Percentiles rank a stretch among this genome's conserved stretches.
phyloP scores from a whole-genome alignment of 2,888 invertebrate genomes.

The Sesamia inferens region DNA sequence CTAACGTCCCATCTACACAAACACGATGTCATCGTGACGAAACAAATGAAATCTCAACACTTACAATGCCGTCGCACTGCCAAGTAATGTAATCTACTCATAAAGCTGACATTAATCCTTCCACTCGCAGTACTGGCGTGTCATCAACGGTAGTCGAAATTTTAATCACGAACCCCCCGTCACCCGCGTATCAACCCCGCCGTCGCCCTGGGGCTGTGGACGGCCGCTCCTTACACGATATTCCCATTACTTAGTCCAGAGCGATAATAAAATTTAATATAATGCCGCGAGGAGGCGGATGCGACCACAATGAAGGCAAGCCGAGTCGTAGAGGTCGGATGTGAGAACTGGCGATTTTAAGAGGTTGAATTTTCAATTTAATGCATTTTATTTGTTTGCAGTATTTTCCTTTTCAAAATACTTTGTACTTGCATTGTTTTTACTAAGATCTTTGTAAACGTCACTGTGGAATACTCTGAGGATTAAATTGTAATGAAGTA shows the following conservation, averaged over 20 bases:
- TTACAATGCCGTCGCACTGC: conserved; percentile 73
- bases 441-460: not conserved
- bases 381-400: conserved; percentile 35
- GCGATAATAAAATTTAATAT: conserved; percentile 90
- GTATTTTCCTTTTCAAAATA: conserved; percentile 1
- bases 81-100: conserved; percentile 87
- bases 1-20: conserved; percentile 41
- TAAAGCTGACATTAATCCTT: conserved; percentile 88
- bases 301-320: conserved; percentile 80
- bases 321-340: conserved; percentile 65
- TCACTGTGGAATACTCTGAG: not conserved
- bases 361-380: conserved; percentile 57
- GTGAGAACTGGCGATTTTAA: conserved; percentile 65
- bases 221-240: conserved; percentile 90
- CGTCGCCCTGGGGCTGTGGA: conserved; percentile 82
- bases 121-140: conserved; percentile 85
- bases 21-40: conserved; percentile 55
- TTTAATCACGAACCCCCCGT: conserved; percentile 83
- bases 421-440: not conserved
- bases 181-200: conserved; percentile 64
- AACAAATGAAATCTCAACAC: conserved; percentile 80
- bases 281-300: conserved; percentile 86
- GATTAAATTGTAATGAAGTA: not conserved
- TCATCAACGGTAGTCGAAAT: conserved; percentile 89
- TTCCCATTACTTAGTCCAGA: conserved; percentile 90